These are phyloP conservation scores for Caenorhabditis sp. DNA, from an alignment of 2,888 invertebrate genomes.

Conservation along the genomic window DNA sequence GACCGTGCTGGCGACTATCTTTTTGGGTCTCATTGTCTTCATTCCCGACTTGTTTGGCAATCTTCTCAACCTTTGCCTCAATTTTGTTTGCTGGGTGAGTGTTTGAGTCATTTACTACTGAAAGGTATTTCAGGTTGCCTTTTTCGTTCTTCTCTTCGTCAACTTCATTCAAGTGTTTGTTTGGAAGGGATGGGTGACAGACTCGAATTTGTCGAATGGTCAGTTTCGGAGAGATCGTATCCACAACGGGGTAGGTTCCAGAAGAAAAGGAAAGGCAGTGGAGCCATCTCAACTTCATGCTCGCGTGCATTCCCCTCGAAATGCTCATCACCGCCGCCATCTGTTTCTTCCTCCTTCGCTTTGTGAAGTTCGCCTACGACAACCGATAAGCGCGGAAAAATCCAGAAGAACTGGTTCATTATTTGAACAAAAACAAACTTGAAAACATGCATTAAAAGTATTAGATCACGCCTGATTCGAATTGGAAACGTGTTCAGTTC, in stretches of 20 bases:
- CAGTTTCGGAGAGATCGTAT: background rate
- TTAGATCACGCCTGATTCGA: no score
- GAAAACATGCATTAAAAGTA: no score
- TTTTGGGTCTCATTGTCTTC: slow-evolving; percentile 17
- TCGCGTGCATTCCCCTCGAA: slow-evolving; percentile 4
- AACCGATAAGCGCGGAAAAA: background rate
- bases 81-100: slow-evolving; percentile 18
- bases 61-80: slow-evolving; percentile 10
- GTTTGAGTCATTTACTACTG: background rate
- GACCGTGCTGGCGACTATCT: background rate
- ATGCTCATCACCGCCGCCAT: background rate
- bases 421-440: no score
- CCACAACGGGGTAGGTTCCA: no score
- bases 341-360: background rate
- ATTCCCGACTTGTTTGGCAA: slow-evolving; percentile 35
- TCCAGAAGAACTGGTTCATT: no score
- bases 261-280: background rate
- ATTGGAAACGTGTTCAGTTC: no score
- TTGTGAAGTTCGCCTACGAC: slow-evolving; percentile 17
- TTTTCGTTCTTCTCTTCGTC: slow-evolving; percentile 6
- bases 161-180: background rate
- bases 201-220: background rate
- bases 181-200: background rate
- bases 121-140: slow-evolving; percentile 10
- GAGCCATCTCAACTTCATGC: background rate